These are phyloP conservation scores for Nyctalus aviator DNA, from an alignment of 2,797 vertebrate genomes.

Conservation along the genomic window DNA sequence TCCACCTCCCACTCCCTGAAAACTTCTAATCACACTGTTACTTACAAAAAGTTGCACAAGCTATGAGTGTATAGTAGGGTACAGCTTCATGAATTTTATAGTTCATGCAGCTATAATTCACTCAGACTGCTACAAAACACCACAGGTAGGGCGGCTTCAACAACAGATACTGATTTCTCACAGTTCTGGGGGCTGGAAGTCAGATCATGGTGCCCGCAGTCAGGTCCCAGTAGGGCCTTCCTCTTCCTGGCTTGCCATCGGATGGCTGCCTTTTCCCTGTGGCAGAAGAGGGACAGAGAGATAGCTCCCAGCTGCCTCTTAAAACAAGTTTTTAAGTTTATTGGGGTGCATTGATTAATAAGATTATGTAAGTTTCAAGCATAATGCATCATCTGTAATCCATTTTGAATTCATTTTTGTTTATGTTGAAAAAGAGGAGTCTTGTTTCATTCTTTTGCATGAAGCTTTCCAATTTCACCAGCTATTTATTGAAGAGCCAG, in stretches of 20 bases:
- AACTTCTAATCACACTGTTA: neutral
- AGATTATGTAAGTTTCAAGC: neutral
- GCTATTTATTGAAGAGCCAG: neutral
- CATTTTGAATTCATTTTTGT: neutral
- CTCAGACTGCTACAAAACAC: neutral
- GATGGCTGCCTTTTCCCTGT: neutral
- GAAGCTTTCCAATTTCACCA: neutral
- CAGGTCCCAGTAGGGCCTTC: neutral
- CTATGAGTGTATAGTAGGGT: neutral
- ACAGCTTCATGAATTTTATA: neutral
- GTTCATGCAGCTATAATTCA: neutral
- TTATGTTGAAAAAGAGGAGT: neutral
- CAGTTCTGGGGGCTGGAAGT: neutral
- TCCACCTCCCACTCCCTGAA: neutral
- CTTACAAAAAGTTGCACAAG: neutral
- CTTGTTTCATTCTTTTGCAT: neutral
- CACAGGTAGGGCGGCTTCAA: neutral
- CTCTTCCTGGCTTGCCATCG: neutral
- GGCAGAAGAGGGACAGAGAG: neutral
- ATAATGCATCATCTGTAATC: neutral
- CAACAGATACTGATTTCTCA: neutral
- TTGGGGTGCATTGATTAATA: neutral
- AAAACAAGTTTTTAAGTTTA: neutral
- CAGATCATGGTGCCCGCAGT: neutral
- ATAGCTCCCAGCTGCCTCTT: neutral